A percentile compares a stretch with the other conserved stretches of the same genome.
phyloP scores from a whole-genome alignment of 2,113 vertebrate genomes.

The Serinus canaria region DNA sequence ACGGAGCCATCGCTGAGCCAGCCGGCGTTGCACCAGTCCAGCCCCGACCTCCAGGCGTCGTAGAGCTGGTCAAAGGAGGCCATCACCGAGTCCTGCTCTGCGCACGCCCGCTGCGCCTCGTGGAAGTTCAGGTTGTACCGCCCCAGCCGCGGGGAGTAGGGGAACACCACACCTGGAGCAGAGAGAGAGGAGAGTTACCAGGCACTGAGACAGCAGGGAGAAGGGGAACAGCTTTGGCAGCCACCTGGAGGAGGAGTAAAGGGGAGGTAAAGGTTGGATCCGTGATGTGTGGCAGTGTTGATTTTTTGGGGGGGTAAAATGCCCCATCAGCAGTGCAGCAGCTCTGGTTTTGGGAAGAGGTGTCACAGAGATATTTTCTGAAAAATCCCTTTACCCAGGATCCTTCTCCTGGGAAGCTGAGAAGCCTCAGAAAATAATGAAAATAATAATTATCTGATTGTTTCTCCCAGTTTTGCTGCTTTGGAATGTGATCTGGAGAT shows the following conservation, averaged over 20 bases:
- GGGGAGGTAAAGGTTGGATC: not conserved
- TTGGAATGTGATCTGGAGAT: no score
- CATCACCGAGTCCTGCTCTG: slow-evolving; percentile 81
- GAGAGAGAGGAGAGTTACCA: not conserved
- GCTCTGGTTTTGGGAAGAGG: not conserved
- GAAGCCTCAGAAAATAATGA: no score
- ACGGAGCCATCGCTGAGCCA: slow-evolving; percentile 92
- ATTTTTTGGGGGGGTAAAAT: not conserved
- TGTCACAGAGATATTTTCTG: no score
- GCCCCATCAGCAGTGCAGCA: not conserved
- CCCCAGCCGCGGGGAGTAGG: slow-evolving; percentile 82
- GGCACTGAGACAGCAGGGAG: fast-evolving
- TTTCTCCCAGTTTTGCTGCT: no score
- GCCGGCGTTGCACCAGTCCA: slow-evolving; percentile 98
- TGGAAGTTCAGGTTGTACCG: slow-evolving; percentile 91
- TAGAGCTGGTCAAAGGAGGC: slow-evolving; percentile 89
- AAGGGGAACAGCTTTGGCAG: not conserved
- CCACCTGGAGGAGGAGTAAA: not conserved
- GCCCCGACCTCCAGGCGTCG: slow-evolving; percentile 82
- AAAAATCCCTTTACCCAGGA: no score
- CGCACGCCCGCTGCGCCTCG: slow-evolving; percentile 80
- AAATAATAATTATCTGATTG: no score
- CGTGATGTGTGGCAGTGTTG: fast-evolving
- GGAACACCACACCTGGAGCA: slow-evolving; percentile 88
- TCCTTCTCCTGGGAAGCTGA: no score